A percentile compares a stretch with the other conserved stretches of the same genome.
These are phyloP conservation scores for Eilema griseolum DNA, from an alignment of 2,888 invertebrate species.

Conservation along the genomic window DNA sequence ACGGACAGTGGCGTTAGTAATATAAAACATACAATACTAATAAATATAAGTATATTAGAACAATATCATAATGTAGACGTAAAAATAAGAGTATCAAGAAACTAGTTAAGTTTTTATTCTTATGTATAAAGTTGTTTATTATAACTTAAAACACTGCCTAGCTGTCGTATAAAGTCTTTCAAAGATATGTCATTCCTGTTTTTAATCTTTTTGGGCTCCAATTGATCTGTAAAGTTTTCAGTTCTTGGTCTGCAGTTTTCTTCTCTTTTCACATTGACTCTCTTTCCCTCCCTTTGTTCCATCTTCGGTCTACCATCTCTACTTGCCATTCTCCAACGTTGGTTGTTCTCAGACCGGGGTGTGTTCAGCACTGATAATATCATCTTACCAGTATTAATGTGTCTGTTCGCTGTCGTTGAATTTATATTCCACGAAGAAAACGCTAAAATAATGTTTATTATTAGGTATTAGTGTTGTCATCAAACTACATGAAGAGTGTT, in stretches of 20 bases:
- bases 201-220: not conserved
- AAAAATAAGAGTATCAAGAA: not conserved
- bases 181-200: not conserved
- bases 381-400: not conserved
- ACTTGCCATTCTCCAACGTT: not conserved
- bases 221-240: not conserved
- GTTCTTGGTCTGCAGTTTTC: not conserved
- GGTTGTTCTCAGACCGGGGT: not conserved
- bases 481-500: too few relatives aligned
- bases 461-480: too few relatives aligned
- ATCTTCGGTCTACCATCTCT: not conserved
- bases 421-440: conserved; percentile 1
- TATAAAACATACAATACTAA: too few relatives aligned
- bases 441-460: conserved; percentile 5
- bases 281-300: not conserved
- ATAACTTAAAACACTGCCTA: not conserved
- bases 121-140: not conserved
- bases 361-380: conserved; percentile 17
- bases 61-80: too few relatives aligned
- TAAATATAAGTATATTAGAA: too few relatives aligned
- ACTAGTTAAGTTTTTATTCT: too few relatives aligned
- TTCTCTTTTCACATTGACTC: not conserved
- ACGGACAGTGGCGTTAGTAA: too few relatives aligned
- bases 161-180: conserved; percentile 3
- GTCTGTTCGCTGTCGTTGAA: too few relatives aligned